These are phyloP conservation scores for Sebastes hopkinsi DNA, from an alignment of 2,797 vertebrate species.

Conservation along the genomic window DNA sequence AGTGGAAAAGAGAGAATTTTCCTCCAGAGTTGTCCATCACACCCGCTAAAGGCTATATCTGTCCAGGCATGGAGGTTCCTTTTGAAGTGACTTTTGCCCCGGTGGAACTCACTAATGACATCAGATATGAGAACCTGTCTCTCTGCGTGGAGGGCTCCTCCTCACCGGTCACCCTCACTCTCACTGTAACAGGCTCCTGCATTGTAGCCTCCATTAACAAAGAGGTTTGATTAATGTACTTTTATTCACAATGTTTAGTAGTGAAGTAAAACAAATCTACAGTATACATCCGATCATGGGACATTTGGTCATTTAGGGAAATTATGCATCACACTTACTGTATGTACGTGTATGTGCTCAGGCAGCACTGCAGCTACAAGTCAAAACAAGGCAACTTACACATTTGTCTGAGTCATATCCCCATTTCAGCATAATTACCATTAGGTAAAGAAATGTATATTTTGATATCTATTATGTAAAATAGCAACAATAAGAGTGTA, in stretches of 20 bases:
- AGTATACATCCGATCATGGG: background rate
- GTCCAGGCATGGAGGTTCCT: slow-evolving; percentile 83
- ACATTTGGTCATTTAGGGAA: background rate
- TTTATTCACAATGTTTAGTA: background rate
- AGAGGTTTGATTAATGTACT: slow-evolving; percentile 79
- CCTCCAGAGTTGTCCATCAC: slow-evolving; percentile 83
- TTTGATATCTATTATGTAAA: too few species aligned
- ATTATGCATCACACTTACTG: background rate
- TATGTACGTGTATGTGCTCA: background rate
- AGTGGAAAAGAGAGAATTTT: slow-evolving; percentile 84
- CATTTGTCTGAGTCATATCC: too few species aligned
- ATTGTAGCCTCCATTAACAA: slow-evolving; percentile 72
- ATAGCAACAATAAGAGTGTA: too few species aligned
- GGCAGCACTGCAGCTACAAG: too few species aligned
- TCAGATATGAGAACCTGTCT: slow-evolving; percentile 79
- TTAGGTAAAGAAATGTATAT: too few species aligned
- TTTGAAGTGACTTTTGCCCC: slow-evolving; percentile 86
- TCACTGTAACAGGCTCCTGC: slow-evolving; percentile 87
- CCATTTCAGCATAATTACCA: too few species aligned
- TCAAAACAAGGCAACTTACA: too few species aligned
- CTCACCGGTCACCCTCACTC: slow-evolving; percentile 78
- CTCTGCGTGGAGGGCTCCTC: slow-evolving; percentile 84
- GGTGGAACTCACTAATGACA: slow-evolving; percentile 74
- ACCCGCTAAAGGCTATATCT: slow-evolving; percentile 85
- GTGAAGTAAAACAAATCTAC: background rate